A percentile compares a stretch with the other conserved stretches of the same genome.
Evolutionary conservation across 2,797 vertebrate species (phyloP).

Genomic region (Enteromius afrohamiltoni): DNA sequence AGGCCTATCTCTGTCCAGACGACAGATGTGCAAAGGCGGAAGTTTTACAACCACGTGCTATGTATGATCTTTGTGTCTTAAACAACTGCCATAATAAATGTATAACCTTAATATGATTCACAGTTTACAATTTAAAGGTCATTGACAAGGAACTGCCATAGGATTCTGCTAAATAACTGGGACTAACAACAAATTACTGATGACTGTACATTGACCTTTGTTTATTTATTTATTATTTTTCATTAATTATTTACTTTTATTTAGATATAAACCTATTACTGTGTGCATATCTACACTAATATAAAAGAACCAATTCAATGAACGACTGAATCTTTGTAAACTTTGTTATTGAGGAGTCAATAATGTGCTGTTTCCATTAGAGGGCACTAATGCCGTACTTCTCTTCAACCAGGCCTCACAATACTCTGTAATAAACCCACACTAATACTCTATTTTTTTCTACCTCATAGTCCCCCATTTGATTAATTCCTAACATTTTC

Average conservation of each 20-base stretch:
- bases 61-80: conserved; percentile 10
- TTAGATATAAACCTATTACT: background rate
- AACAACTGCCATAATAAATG: background rate
- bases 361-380: background rate
- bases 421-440: background rate
- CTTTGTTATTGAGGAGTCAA: background rate
- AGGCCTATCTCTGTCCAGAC: background rate
- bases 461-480: background rate
- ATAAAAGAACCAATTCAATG: background rate
- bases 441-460: background rate
- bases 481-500: background rate
- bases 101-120: background rate
- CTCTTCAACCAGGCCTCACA: background rate
- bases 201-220: background rate
- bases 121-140: background rate
- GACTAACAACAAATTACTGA: background rate
- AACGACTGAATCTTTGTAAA: background rate
- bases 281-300: background rate
- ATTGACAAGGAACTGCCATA: background rate
- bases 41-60: background rate
- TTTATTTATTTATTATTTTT: background rate
- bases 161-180: background rate
- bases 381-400: background rate
- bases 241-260: background rate
- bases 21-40: background rate